A percentile compares a stretch with the other conserved stretches of the same genome.
Conservation (phyloP, 30 jellyfish, hydroid and myxozoan genomes). For the Hydra vulgaris region DNA sequence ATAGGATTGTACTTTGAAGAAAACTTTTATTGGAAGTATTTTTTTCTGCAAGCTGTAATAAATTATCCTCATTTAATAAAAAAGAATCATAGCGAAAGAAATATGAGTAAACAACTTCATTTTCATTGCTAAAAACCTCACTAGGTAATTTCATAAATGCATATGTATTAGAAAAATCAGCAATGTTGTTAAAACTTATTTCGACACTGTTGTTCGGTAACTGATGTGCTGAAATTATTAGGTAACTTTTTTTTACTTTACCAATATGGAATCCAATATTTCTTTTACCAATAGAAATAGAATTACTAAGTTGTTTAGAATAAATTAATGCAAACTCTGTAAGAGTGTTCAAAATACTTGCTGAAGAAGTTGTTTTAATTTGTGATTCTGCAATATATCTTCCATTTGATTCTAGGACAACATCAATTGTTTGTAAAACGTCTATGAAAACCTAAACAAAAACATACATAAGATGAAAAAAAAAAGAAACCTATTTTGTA, state of each 20-base stretch:
- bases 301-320: not conserved
- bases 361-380: not conserved
- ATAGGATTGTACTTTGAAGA: slow-evolving; percentile 53
- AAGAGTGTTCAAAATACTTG: slow-evolving; percentile 7
- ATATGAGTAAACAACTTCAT: slow-evolving; percentile 7
- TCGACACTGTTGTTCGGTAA: not conserved
- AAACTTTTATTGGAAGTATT: not conserved
- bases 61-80: not conserved
- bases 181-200: not conserved
- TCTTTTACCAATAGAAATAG: not conserved
- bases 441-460: slow-evolving; percentile 10
- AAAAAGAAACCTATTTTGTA: no score
- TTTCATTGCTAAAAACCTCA: not conserved
- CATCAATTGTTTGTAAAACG: slow-evolving; percentile 6
- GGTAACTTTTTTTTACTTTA: not conserved
- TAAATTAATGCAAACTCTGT: not conserved
- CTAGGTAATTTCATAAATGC: slow-evolving; percentile 7
- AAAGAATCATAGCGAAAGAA: slow-evolving; percentile 15
- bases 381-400: slow-evolving; percentile 12
- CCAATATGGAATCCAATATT: slow-evolving; percentile 17
- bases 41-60: not conserved
- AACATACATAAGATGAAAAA: not conserved
- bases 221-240: not conserved
- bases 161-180: not conserved
- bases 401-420: slow-evolving; percentile 9